Evolutionary conservation across 2,797 vertebrate genomes (phyloP).

Genomic region (Malacoraja senta): DNA sequence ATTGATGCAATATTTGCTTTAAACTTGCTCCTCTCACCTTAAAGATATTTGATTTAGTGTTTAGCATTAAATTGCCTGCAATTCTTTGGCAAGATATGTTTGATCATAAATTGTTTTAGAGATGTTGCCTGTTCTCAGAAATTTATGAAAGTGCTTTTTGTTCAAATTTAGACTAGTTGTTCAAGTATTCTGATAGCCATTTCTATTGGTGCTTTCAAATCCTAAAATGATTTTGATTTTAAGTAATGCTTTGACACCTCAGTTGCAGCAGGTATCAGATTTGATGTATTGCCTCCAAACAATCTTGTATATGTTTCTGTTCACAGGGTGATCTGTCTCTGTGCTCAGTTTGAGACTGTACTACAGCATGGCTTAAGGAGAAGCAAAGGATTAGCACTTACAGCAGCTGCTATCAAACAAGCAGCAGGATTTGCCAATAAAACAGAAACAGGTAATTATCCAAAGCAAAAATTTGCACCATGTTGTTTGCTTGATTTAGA

Average conservation of each 20-base stretch:
- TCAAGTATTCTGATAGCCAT: neutral
- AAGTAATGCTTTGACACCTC: neutral
- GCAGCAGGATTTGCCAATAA: slow-evolving; percentile 87
- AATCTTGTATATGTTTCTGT: slow-evolving; percentile 37
- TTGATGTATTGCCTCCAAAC: neutral
- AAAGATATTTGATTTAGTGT: neutral
- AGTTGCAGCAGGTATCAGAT: neutral
- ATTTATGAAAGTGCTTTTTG: neutral
- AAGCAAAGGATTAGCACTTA: slow-evolving; percentile 81
- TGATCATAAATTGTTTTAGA: neutral
- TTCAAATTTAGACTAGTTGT: neutral
- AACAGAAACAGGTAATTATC: slow-evolving; percentile 73
- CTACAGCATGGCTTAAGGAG: slow-evolving; percentile 91
- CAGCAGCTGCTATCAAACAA: slow-evolving; percentile 89
- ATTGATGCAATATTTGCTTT: neutral
- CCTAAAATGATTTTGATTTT: neutral
- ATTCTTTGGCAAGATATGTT: neutral
- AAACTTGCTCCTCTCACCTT: too few species aligned
- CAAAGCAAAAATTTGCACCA: neutral
- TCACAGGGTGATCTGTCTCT: slow-evolving; percentile 88
- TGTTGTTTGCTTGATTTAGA: neutral
- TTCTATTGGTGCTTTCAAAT: neutral
- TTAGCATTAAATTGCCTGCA: neutral
- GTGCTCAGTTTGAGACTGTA: slow-evolving; percentile 90
- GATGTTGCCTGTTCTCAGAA: too few species aligned